These are phyloP conservation scores for Pantelozetes paolii DNA, from an alignment of 2,888 invertebrate species.

Conservation along the genomic window DNA sequence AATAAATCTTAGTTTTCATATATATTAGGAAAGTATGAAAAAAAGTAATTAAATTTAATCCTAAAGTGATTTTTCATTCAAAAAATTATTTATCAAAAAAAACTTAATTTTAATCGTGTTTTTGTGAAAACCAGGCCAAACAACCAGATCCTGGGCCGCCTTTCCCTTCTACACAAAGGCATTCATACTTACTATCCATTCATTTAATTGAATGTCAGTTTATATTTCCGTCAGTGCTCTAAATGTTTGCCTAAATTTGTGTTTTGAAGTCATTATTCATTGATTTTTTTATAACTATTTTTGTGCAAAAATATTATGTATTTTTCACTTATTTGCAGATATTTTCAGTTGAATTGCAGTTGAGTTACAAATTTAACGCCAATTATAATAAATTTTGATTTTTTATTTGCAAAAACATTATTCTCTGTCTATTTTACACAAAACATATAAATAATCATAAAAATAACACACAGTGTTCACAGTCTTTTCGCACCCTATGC, in stretches of 20 bases:
- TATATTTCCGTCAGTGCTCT: neutral
- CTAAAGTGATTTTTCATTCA: neutral
- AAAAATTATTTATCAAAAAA: no score
- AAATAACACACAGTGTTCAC: neutral
- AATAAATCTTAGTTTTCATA: no score
- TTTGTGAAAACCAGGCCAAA: no score
- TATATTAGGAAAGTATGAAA: neutral
- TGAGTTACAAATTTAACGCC: conserved; percentile 12
- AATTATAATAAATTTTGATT: conserved; percentile 7
- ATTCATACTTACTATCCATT: no score
- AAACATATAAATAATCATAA: neutral
- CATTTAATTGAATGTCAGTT: conserved; percentile 5
- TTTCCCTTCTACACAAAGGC: neutral
- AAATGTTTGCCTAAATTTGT: neutral
- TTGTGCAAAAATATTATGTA: neutral
- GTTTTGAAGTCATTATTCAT: neutral
- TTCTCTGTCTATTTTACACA: neutral
- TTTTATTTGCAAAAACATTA: conserved; percentile 2
- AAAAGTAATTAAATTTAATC: neutral
- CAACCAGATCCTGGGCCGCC: neutral
- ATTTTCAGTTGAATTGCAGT: neutral
- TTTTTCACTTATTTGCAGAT: no score
- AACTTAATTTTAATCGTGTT: no score
- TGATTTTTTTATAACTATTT: neutral
- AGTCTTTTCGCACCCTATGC: neutral